Conservation (phyloP, 2,113 vertebrate species). For the Semicossyphus pulcher region DNA sequence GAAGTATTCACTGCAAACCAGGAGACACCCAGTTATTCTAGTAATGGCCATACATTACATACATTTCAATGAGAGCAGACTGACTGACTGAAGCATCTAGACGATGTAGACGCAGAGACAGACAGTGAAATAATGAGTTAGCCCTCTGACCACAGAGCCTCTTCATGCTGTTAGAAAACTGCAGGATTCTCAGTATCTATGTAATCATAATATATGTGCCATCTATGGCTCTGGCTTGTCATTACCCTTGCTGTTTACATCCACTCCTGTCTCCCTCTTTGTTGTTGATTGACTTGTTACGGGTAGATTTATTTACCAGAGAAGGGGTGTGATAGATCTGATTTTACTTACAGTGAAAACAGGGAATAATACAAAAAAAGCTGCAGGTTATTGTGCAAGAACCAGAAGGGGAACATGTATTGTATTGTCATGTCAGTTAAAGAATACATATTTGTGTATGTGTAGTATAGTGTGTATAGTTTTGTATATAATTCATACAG, state of each 20-base stretch:
- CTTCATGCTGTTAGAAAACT: constrained; percentile 48
- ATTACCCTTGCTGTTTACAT: constrained; percentile 30
- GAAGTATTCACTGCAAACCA: constrained; percentile 3
- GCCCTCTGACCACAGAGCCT: constrained; percentile 42
- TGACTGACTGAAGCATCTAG: constrained; percentile 36
- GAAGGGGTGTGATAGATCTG: not conserved
- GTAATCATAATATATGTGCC: constrained; percentile 14
- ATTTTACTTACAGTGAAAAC: not conserved
- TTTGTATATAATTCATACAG: not conserved
- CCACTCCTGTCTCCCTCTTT: constrained; percentile 4
- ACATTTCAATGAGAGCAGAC: constrained; percentile 33
- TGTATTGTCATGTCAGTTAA: not conserved
- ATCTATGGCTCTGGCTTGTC: constrained; percentile 19
- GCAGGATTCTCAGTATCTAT: constrained; percentile 13
- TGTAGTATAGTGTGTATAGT: too few species aligned
- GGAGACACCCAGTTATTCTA: constrained; percentile 43
- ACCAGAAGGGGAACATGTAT: not conserved
- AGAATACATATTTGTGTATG: constrained; percentile 7
- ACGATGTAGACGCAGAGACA: constrained; percentile 33
- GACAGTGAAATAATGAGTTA: constrained; percentile 56
- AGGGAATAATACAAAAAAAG: not conserved
- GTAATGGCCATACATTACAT: constrained; percentile 13
- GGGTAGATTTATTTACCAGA: not conserved
- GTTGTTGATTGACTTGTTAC: constrained; percentile 10
- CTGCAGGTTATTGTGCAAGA: not conserved